Evolutionary conservation across 2,888 invertebrate species (phyloP).

Genomic region (Oscheius sp.): DNA sequence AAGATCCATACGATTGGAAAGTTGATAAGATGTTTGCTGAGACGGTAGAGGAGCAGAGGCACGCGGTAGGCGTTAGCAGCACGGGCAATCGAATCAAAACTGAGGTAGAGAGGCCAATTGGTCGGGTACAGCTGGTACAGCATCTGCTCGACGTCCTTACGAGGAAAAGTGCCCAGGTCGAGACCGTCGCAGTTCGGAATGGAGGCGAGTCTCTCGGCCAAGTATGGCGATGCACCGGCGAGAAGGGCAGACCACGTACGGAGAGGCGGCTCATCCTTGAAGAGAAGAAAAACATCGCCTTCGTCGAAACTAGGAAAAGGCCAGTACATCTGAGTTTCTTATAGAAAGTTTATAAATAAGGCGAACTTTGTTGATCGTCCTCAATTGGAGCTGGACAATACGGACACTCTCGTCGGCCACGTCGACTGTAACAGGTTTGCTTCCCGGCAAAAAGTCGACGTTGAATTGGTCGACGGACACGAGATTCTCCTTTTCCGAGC

Average conservation of each 20-base stretch:
- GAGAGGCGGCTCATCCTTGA: slow-evolving; percentile 49
- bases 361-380: slow-evolving; percentile 44
- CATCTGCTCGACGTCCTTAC: slow-evolving; percentile 51
- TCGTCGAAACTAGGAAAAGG: slow-evolving; percentile 50
- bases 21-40: slow-evolving; percentile 51
- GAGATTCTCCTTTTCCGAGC: slow-evolving; percentile 27
- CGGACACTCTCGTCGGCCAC: slow-evolving; percentile 37
- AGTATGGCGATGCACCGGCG: slow-evolving; percentile 48
- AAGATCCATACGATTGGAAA: slow-evolving; percentile 43
- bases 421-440: slow-evolving; percentile 43
- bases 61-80: slow-evolving; percentile 54
- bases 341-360: not conserved
- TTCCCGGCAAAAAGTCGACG: slow-evolving; percentile 43
- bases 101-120: slow-evolving; percentile 55
- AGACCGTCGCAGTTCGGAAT: slow-evolving; percentile 24
- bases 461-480: slow-evolving; percentile 45
- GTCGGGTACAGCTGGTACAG: slow-evolving; percentile 54
- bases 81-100: slow-evolving; percentile 51
- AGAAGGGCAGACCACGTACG: slow-evolving; percentile 50
- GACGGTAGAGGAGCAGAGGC: slow-evolving; percentile 41
- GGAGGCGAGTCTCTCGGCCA: slow-evolving; percentile 40
- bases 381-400: slow-evolving; percentile 45
- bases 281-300: slow-evolving; percentile 52
- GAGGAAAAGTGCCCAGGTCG: slow-evolving; percentile 39
- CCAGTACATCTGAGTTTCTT: slow-evolving; percentile 42